phyloP scores from a whole-genome alignment of 37 sponge, comb jelly and placozoan genomes.

The Axinella damicornis region DNA sequence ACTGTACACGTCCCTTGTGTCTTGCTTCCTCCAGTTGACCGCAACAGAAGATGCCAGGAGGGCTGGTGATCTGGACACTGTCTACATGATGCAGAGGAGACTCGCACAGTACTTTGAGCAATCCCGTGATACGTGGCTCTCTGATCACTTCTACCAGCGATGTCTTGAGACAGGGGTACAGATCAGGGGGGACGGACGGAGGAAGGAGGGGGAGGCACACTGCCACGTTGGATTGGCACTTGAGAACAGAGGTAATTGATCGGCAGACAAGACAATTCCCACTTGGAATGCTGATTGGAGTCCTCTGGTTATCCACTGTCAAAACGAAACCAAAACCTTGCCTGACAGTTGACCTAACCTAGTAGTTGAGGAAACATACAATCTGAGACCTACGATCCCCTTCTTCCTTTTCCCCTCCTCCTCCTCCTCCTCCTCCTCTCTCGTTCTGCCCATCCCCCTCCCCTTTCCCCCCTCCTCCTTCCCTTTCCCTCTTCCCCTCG shows the following conservation, averaged over 20 bases:
- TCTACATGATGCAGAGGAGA: constrained; percentile 64
- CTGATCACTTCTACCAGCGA: constrained; percentile 80
- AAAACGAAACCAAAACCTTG: too few relatives aligned
- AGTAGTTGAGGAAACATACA: too few relatives aligned
- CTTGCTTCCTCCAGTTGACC: constrained; percentile 18
- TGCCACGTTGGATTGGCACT: constrained; percentile 81
- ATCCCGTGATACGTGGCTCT: constrained; percentile 78
- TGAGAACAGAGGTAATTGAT: constrained; percentile 76
- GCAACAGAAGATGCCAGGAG: constrained; percentile 53
- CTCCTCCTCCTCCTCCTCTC: too few relatives aligned
- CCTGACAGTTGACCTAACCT: too few relatives aligned
- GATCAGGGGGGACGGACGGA: constrained; percentile 67
- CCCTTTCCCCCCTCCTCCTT: too few relatives aligned
- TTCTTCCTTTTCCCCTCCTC: too few relatives aligned
- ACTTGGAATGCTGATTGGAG: too few relatives aligned
- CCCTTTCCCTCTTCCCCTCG: too few relatives aligned
- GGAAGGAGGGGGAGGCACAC: constrained; percentile 89
- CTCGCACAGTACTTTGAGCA: constrained; percentile 86
- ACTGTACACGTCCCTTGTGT: too few relatives aligned
- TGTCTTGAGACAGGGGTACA: neutral
- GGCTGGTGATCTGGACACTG: constrained; percentile 69
- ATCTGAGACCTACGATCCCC: too few relatives aligned
- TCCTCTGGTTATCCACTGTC: too few relatives aligned
- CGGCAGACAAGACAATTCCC: neutral
- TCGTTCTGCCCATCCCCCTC: too few relatives aligned